Percentiles rank a stretch among this genome's conserved stretches.
Conservation (phyloP, 2,113 vertebrate species). For the Dinomys branickii region DNA sequence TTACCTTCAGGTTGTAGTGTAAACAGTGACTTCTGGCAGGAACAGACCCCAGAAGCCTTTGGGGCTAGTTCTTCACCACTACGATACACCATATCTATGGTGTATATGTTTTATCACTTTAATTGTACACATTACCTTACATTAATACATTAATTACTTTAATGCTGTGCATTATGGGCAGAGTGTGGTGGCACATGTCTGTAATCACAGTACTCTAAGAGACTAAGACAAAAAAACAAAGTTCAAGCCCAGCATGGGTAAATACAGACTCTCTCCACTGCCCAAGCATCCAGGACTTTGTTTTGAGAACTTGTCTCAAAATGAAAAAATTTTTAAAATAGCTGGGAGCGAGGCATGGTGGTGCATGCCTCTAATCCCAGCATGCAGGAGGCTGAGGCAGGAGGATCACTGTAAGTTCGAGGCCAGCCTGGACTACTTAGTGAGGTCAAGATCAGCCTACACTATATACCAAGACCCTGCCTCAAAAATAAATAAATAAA, state of each 20-base stretch:
- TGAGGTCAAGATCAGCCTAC: neutral
- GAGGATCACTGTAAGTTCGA: neutral
- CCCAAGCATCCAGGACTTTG: neutral
- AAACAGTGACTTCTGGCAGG: neutral
- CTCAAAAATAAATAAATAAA: neutral
- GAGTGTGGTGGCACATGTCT: neutral
- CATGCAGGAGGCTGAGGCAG: neutral
- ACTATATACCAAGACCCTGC: neutral
- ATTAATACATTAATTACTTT: neutral
- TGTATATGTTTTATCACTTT: neutral
- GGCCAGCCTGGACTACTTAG: neutral
- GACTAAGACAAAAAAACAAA: neutral
- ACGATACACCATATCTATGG: too few relatives aligned
- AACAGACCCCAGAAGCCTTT: neutral
- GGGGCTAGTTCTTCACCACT: neutral
- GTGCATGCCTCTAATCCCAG: neutral
- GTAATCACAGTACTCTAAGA: neutral
- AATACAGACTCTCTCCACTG: neutral
- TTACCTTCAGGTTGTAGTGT: rapidly evolving
- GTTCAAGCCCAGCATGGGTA: neutral
- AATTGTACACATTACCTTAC: neutral
- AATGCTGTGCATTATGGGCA: neutral
- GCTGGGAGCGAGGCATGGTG: neutral
- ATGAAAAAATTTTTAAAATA: neutral
- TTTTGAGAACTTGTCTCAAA: neutral